Conservation (phyloP, 1,140 invertebrate genomes). For the Drosophila saltans region DNA sequence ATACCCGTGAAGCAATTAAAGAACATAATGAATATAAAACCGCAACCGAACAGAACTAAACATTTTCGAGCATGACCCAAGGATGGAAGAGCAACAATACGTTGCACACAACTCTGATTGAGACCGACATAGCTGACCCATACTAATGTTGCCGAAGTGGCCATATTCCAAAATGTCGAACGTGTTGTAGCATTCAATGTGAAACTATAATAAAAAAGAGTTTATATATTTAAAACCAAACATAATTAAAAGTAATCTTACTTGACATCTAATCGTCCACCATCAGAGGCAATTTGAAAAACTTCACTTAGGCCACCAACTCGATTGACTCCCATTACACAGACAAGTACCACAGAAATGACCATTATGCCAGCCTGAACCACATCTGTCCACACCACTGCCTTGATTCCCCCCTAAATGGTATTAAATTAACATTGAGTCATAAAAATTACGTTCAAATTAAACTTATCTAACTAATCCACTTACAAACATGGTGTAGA, state of each 20-base stretch:
- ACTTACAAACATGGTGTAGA: conserved; percentile 92
- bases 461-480: background rate
- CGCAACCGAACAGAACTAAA: conserved; percentile 84
- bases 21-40: conserved; percentile 84
- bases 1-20: conserved; percentile 88
- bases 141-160: conserved; percentile 29
- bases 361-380: conserved; percentile 92
- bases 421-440: background rate
- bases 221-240: background rate
- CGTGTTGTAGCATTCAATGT: conserved; percentile 55
- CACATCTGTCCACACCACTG: conserved; percentile 94
- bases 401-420: conserved; percentile 91
- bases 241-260: conserved; percentile 61
- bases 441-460: no score
- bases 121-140: conserved; percentile 69
- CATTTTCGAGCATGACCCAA: conserved; percentile 68
- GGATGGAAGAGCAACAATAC: conserved; percentile 71
- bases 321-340: conserved; percentile 87
- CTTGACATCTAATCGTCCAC: conserved; percentile 86
- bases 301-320: conserved; percentile 88
- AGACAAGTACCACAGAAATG: conserved; percentile 87
- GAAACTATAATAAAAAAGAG: conserved; percentile 37
- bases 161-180: conserved; percentile 64
- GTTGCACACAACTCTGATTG: conserved; percentile 77
- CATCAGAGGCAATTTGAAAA: conserved; percentile 85